These are phyloP conservation scores for Saccopteryx leptura DNA, from an alignment of 2,113 vertebrate genomes.

Conservation along the genomic window DNA sequence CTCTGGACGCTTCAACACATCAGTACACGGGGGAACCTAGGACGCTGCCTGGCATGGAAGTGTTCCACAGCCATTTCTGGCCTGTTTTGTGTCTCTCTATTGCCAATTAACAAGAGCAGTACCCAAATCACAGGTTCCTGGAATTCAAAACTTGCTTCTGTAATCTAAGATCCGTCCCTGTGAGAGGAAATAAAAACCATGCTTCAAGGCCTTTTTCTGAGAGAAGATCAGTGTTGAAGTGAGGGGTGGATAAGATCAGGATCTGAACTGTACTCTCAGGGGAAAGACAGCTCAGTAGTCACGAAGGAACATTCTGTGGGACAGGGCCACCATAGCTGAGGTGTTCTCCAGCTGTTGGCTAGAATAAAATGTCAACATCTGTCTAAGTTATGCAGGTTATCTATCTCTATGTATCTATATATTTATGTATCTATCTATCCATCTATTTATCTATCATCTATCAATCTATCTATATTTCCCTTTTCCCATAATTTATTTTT, in stretches of 20 bases:
- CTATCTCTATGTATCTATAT: too few relatives aligned
- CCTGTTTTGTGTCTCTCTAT: background rate
- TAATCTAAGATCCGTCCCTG: background rate
- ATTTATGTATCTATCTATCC: too few relatives aligned
- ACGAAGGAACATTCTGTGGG: background rate
- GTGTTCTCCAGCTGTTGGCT: too few relatives aligned
- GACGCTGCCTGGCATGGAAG: background rate
- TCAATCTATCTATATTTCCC: too few relatives aligned
- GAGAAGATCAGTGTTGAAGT: background rate
- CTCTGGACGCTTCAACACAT: background rate
- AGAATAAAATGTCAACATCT: too few relatives aligned
- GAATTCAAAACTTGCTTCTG: background rate
- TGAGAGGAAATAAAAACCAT: background rate
- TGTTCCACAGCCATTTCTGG: background rate
- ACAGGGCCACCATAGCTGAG: too few relatives aligned
- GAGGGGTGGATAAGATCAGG: background rate
- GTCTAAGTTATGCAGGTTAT: too few relatives aligned
- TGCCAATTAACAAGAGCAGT: background rate
- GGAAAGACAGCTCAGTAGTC: background rate
- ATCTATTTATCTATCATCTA: too few relatives aligned
- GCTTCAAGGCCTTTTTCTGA: background rate
- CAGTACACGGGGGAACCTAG: background rate
- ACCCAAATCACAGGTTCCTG: background rate
- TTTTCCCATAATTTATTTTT: too few relatives aligned
- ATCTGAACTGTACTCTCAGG: background rate